Conservation (phyloP, 2,113 vertebrate species). For the Aphyosemion australe region DNA sequence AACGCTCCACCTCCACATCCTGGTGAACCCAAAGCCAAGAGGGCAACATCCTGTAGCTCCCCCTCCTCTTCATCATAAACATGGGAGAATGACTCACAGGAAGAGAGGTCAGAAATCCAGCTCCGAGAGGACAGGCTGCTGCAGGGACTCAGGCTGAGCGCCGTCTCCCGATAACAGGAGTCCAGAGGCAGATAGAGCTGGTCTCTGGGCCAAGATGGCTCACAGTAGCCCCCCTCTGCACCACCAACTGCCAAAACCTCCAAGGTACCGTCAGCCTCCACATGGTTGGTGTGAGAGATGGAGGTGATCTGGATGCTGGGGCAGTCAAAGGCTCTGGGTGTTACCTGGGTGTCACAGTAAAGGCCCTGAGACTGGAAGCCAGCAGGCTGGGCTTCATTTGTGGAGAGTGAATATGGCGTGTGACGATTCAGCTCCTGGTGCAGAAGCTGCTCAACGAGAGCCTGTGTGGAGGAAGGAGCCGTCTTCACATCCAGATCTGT, state of each 20-base stretch:
- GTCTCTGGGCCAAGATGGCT: constrained; percentile 75
- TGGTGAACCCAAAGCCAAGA: constrained; percentile 78
- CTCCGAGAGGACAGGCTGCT: constrained; percentile 81
- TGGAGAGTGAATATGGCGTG: constrained; percentile 70
- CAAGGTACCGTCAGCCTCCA: constrained; percentile 41
- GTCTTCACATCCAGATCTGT: constrained; percentile 84
- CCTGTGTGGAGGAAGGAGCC: constrained; percentile 80
- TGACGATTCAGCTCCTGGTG: constrained; percentile 81
- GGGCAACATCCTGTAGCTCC: constrained; percentile 87
- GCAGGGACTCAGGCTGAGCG: constrained; percentile 74
- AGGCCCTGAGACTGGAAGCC: constrained; percentile 76
- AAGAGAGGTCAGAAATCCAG: constrained; percentile 86
- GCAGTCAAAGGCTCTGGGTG: constrained; percentile 89
- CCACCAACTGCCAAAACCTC: constrained; percentile 20
- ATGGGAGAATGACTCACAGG: constrained; percentile 93
- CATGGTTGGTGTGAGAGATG: constrained; percentile 75
- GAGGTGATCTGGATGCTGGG: constrained; percentile 98
- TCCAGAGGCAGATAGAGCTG: constrained; percentile 94
- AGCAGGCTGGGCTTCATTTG: constrained; percentile 78
- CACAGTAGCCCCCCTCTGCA: constrained; percentile 46
- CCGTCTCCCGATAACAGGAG: constrained; percentile 85
- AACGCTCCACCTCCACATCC: constrained; percentile 75
- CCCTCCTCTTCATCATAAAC: constrained; percentile 90
- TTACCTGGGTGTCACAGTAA: constrained; percentile 81
- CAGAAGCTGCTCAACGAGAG: constrained; percentile 81